Percentiles rank a stretch among this genome's conserved stretches.
These are phyloP conservation scores for Tridacna gigas DNA, from an alignment of 2,888 invertebrate species.

Conservation along the genomic window DNA sequence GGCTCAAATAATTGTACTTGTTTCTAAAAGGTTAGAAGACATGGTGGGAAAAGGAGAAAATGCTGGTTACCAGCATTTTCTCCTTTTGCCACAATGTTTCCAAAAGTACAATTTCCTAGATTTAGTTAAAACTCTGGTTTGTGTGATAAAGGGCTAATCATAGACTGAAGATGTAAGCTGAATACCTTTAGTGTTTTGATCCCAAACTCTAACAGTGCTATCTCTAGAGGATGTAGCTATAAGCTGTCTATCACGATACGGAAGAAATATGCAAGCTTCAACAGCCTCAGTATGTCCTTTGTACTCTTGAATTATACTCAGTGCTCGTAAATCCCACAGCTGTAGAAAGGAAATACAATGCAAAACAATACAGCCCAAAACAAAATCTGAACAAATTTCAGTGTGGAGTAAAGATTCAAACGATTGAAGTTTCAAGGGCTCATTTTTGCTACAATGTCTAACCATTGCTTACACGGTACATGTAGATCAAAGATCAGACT, in stretches of 20 bases:
- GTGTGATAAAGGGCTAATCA: too few species aligned
- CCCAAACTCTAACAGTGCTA: conserved; percentile 84
- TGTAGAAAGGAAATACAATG: conserved; percentile 36
- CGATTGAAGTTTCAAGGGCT: too few species aligned
- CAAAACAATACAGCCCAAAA: too few species aligned
- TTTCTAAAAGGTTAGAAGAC: too few species aligned
- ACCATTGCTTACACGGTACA: too few species aligned
- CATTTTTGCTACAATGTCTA: too few species aligned
- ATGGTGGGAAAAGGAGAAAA: neutral
- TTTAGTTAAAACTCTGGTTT: too few species aligned
- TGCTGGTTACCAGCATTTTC: neutral
- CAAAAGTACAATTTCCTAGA: too few species aligned
- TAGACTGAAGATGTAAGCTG: neutral
- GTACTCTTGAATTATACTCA: conserved; percentile 76
- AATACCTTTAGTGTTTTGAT: conserved; percentile 82
- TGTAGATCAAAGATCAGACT: too few species aligned
- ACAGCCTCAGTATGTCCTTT: conserved; percentile 82
- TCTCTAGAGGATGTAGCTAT: conserved; percentile 84
- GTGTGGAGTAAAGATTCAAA: too few species aligned
- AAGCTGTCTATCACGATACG: conserved; percentile 69
- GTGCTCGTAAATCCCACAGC: conserved; percentile 81
- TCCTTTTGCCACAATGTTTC: conserved; percentile 11
- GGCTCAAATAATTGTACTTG: too few species aligned
- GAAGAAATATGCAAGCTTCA: conserved; percentile 79
- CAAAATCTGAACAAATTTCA: too few species aligned